These are phyloP conservation scores for Lasioglossum leucozonium DNA, from an alignment of 2,888 invertebrate genomes.

Conservation along the genomic window DNA sequence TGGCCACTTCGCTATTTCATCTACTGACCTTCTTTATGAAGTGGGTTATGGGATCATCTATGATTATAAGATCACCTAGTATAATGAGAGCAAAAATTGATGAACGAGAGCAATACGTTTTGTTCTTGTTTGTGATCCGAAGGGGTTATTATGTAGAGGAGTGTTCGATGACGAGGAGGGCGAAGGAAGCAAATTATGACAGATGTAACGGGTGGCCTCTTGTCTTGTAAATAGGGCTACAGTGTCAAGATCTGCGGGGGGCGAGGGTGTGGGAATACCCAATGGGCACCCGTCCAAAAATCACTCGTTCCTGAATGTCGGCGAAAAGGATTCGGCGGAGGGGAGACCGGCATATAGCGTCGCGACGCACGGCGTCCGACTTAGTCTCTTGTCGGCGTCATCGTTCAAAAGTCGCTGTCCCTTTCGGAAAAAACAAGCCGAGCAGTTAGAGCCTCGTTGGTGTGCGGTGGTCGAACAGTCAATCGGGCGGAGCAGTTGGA, in stretches of 20 bases:
- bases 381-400: conserved; percentile 81
- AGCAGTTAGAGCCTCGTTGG: conserved; percentile 1
- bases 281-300: conserved; percentile 80
- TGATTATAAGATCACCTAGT: background rate
- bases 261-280: conserved; percentile 82
- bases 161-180: background rate
- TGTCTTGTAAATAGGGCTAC: conserved; percentile 62
- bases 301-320: conserved; percentile 71
- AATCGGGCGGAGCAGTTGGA: conserved; percentile 42
- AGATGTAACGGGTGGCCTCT: conserved; percentile 19
- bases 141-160: background rate
- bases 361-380: conserved; percentile 84
- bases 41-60: background rate
- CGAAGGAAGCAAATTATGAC: background rate
- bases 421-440: conserved; percentile 35
- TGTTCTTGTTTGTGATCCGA: background rate
- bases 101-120: background rate
- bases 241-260: conserved; percentile 76
- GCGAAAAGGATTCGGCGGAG: conserved; percentile 74
- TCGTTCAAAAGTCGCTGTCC: conserved; percentile 75
- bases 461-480: conserved; percentile 56
- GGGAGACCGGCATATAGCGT: conserved; percentile 85
- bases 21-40: background rate
- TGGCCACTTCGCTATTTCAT: background rate
- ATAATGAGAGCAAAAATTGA: background rate